Conservation (phyloP, 2,113 vertebrate species). For the Empidonax traillii region DNA sequence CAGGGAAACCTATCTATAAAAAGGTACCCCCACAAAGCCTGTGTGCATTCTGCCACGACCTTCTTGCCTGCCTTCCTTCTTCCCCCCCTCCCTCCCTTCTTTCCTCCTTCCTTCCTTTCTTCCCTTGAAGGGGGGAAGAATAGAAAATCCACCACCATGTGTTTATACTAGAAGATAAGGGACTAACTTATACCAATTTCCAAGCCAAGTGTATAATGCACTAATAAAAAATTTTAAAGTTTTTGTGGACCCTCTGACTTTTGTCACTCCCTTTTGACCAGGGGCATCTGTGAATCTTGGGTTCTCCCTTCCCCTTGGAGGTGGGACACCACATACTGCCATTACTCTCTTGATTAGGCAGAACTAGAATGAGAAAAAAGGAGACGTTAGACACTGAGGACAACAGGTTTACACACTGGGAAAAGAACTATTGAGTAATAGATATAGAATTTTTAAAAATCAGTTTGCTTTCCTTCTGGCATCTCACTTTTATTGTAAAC, state of each 20-base stretch:
- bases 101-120: no score
- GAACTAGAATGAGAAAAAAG: neutral
- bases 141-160: neutral
- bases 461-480: conserved; percentile 18
- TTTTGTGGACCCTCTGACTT: neutral
- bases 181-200: neutral
- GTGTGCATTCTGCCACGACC: neutral
- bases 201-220: neutral
- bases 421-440: neutral
- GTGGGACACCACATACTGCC: rapidly evolving
- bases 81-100: no score
- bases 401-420: neutral
- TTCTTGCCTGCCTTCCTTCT: no score
- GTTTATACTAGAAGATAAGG: neutral
- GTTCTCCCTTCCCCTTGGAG: neutral
- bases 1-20: neutral
- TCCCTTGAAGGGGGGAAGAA: no score
- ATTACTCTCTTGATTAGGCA: neutral
- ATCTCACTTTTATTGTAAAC: conserved; percentile 17
- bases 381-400: neutral
- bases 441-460: neutral
- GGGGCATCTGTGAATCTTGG: neutral
- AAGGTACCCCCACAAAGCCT: neutral
- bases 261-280: neutral
- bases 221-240: neutral